Base-by-base conservation (phyloP, 2,888 invertebrate species). In the Autographa gamma region DNA sequence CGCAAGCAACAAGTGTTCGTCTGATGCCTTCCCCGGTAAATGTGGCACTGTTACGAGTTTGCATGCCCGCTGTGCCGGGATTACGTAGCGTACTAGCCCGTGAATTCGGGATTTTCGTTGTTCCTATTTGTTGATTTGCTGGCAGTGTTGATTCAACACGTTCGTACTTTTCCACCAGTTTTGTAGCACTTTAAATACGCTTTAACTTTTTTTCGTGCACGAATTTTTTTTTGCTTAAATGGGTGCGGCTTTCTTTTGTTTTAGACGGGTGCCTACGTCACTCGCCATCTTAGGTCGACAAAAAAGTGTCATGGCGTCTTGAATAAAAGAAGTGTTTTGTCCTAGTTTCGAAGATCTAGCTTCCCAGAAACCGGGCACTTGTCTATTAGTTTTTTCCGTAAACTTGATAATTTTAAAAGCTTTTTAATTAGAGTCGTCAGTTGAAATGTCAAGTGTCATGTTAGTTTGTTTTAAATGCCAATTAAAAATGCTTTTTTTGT, bases 171-270 rank as follows among this genome's bases (percentile, higher is more conserved):
- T 84, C 85, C 79, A 25, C 82, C 84, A 80, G 83, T 86, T 86
- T 82, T 83, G 69, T 79, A 76, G 71, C 74, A 76, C 71, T 76
- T 75, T 81, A 79, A 58, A 73, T 69, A 64, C 63, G 25, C 66
- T 71, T 73, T 72, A 68, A 25, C 25, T 79, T 80, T 66, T 69
- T 58, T 69, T 77, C 85, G 81, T 76, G 80, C 67, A 38, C n/a
- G 2, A 59, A 14, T 70, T 32, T 85, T 84, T 77, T 77, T 70
- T 71, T 66, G 67, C 76, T 73, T 79, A 78, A 68, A 87, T 90
- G 93, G 95, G 95, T 91, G 95, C 92, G 95, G 94, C 90, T 83
- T 93, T 93, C 95, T 95, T 95, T 95, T 95, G 95, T 95, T 94
- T 95, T 94, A 95, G 88, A 86, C 80, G 87, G 86, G 87, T 89